Evolutionary conservation across 2,797 vertebrate species (phyloP), one percentile per base, ranked within the genome.

Genomic region (Dendrocincla tyrannina): DNA sequence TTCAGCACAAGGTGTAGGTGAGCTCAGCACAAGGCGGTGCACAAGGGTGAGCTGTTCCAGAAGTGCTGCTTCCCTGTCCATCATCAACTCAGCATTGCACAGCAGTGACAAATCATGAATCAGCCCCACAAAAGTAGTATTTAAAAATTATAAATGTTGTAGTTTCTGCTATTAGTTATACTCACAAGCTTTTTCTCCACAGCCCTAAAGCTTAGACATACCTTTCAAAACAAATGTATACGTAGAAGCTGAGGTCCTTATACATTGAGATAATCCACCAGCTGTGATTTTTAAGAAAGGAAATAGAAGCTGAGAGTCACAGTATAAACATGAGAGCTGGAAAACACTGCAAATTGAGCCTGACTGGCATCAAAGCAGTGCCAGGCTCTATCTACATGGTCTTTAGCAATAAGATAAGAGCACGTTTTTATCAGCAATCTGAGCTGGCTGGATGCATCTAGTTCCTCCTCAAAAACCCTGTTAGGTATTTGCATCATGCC

Each of bases 371-470:
- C 89, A 81, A 81, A 94, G 69, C 53, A 50, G 24, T 88, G 68
- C 62, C 58, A 35, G 56, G 22, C 87, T 89, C 44, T 92, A 69
- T 90, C 91, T 93, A n/a, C 37, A 3, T 72, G 42, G 85, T 88
- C 69, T 91, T 95, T 81, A 88, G 66, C 7, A 2, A 37, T 62
- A 80, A 89, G 93, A 89, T 89, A 95, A 94, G 68, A 91, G 55
- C 15, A 50, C 28, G 1, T 79, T 91, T 91, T 94, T 95, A 85
- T 92, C 94, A 82, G 50, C 44, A 44, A 1, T 82, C 89, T 79
- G 63, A 77, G 81, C 56, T 87, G 60, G 50, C 84, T 94, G 74
- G 59, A 55, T 92, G 37, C 70, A 76, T 58, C 33, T 50, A 15
- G 35, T 76, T 91, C 75, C n/a, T 85, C 35, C 58, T 78, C 3